Base-by-base conservation (phyloP, 2,888 invertebrate genomes). In the Macrosoma leucophasiata region DNA sequence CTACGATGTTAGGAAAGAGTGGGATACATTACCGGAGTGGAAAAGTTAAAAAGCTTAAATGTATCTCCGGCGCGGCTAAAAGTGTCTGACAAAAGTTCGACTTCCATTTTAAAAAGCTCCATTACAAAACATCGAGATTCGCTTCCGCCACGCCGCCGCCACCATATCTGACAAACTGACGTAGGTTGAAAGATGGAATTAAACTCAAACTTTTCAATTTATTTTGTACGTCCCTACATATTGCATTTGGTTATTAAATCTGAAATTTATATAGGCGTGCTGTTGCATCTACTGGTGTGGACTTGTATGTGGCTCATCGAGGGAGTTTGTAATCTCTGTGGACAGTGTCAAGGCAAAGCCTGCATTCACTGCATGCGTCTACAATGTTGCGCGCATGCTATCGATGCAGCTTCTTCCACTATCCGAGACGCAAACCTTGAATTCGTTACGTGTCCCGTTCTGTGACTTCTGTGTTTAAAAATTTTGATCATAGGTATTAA, bases 21-120 rank as follows among this genome's bases (percentile, higher is more conserved):
- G 66, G 77, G 75, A 78, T 82, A 82, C 81, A 82, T 82, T 84
- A 82, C 81, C 71, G 76, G 77, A 82, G 81, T 81, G 79, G 81
- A 79, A 84, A 84, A 84, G 84, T 84, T 84, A 82, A 82, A 84
- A 82, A 82, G 84, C 82, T 82, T 84, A 84, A 84, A 84, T 82
- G 84, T 84, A 82, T 82, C 79, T 78, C 79, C 67, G 73, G 73
- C 76, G 73, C 75, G 79, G 82, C 84, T 82, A 81, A 82, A 82
- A 84, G 84, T 81, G 78, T 82, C 82, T 81, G 81, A 84, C 84
- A 82, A 82, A 84, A 82, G 82, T 84, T 84, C 81, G 81, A 78
- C 77, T 82, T 77, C 77, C 81, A 82, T 84, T 84, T 82, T 84
- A 84, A 84, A 84, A 82, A 84, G 84, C 82, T 81, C 82, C 82